Evolutionary conservation across 2,797 vertebrate genomes (phyloP), one percentile per base, ranked within the genome.

Genomic region (Alauda arvensis): DNA sequence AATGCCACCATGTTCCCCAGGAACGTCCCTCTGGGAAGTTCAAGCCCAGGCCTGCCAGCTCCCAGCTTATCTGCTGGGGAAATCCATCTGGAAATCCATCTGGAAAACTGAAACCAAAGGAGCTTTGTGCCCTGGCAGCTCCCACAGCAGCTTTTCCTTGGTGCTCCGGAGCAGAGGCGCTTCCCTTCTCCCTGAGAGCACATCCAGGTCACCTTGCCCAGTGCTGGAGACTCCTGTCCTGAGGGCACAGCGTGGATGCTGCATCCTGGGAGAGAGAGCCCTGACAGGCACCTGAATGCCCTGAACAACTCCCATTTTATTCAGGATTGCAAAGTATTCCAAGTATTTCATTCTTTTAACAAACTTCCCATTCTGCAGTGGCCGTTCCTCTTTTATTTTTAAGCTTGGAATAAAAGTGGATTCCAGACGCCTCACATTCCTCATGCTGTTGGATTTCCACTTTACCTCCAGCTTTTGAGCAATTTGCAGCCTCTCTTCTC

Each of bases 401-500:
- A 25, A 53, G 29, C 53, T 91, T 40, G 45, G 70, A n/a, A 15
- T 78, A 46, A 72, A 85, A 77, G 68, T 45, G 53, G 65, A 56
- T 49, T 45, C 46, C 71, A 85, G 75, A 63, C 8, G 14, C 49
- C 63, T 34, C 37, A 3, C 51, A 52, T 77, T 83, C 79, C 49
- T 69, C 6, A 0, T 42, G 49, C 68, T 66, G 25, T 61, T 53
- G 8, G 74, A 57, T 78, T 93, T 53, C 68, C 75, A 74, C 72
- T 92, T 90, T 56, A 20, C 31, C 52, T 89, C 77, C 83, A 89
- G 75, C 57, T 62, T 39, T 66, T 25, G 31, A 86, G 52, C 45
- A 3, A 46, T 83, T 82, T 48, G 37, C 78, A 89, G 72, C 66
- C 83, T 77, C 43, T 79, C 68, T 75, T 65, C 65, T 76, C 46